Evolutionary conservation across 2,888 invertebrate genomes (phyloP), one percentile per base, ranked within the genome.

Genomic region (Tuberolachnus salignus): DNA sequence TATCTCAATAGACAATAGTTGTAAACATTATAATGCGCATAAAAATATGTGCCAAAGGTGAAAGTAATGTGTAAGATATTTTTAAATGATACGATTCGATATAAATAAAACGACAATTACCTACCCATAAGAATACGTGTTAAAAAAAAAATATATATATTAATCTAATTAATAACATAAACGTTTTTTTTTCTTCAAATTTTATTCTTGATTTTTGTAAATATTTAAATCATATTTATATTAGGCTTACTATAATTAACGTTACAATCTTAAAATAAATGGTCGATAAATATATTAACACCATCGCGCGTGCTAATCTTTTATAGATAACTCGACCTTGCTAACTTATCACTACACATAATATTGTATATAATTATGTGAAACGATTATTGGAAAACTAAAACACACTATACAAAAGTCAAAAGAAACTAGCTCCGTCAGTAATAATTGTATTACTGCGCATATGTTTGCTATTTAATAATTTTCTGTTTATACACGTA

Each of bases 201-300:
- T 34, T 34, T 34, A 34, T 34, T 34, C 34, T 34, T 6, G 34
- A 4, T 34, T 34, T 34, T 34, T 34, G 34, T 34, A 34, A 59
- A 16, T n/a, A n/a, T 26, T 23, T 3, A 26, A 23, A 19, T 19
- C 13, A 13, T 23, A 49, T 49, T 14, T 49, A 49, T n/a, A 9
- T 19, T 8, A 53, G n/a, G 0, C 26, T 26, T 59, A 16, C 14
- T 59, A 6, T 34, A 3, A 34, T 34, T 6, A n/a, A 23, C 10
- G 44, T 9, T 16, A 66, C 16, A 42, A 66, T 49, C 16, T 3
- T 0, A 9, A 66, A 9, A 16, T 66, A 66, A 49, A 66, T 23
- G 1, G 23, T 23, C 23, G 46, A 66, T 66, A 66, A 66, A n/a
- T n/a, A n/a, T n/a, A n/a, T n/a, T 46, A 51, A 51, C 34, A 69